Evolutionary conservation across 1,140 invertebrate genomes (phyloP).

Genomic region (Antheraea pernyi): DNA sequence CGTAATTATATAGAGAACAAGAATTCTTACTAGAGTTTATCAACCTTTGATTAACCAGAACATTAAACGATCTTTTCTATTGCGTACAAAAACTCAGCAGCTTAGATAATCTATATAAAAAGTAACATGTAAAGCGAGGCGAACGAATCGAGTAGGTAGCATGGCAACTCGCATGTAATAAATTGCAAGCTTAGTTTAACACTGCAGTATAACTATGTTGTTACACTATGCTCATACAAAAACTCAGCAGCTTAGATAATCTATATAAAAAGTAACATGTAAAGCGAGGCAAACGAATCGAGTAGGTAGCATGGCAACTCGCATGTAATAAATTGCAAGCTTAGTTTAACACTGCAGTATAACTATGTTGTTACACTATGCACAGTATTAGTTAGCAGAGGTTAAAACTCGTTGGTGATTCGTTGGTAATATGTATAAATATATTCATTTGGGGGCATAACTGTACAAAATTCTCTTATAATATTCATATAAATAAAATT

Average conservation of each 20-base stretch:
- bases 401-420: no score
- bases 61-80: no score
- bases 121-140: neutral
- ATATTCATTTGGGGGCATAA: no score
- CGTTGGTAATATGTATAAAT: no score
- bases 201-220: no score
- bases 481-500: no score
- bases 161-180: constrained; percentile 7
- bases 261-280: constrained; percentile 3
- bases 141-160: constrained; percentile 1
- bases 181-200: constrained; percentile 7
- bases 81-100: no score
- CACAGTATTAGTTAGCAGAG: no score
- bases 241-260: neutral
- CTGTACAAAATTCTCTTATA: no score
- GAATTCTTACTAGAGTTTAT: neutral
- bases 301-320: constrained; percentile 1
- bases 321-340: constrained; percentile 11
- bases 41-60: neutral
- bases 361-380: no score
- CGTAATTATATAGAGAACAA: no score
- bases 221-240: no score
- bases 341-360: neutral
- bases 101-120: neutral
- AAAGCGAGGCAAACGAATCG: neutral